A percentile compares a stretch with the other conserved stretches of the same genome.
Evolutionary conservation across 2,888 invertebrate species (phyloP).

Genomic region (Spilosoma lubricipeda): DNA sequence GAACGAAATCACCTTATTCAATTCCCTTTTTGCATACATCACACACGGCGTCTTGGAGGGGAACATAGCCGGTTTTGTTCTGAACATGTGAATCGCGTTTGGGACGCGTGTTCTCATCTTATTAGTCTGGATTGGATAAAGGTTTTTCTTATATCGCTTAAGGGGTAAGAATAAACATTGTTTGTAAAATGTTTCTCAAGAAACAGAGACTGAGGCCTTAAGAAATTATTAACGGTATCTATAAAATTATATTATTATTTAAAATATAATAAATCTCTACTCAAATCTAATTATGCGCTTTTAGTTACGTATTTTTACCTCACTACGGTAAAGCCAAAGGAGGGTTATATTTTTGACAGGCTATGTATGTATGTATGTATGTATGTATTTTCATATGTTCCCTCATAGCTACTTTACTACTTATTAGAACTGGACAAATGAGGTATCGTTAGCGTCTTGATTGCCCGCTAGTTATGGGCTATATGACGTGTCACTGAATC

Average conservation of each 20-base stretch:
- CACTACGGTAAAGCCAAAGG: too few species aligned
- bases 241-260: background rate
- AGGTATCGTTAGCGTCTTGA: too few species aligned
- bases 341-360: too few species aligned
- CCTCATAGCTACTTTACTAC: too few species aligned
- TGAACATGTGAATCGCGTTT: constrained; percentile 85
- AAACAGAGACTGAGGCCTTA: constrained; percentile 4
- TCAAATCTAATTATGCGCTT: background rate
- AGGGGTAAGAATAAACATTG: constrained; percentile 44
- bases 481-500: too few species aligned
- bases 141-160: constrained; percentile 76
- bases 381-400: too few species aligned
- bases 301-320: too few species aligned
- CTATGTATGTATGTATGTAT: too few species aligned
- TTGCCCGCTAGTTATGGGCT: too few species aligned
- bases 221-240: background rate
- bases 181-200: constrained; percentile 18
- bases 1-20: constrained; percentile 86
- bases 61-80: constrained; percentile 77
- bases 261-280: constrained; percentile 6
- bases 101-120: constrained; percentile 82
- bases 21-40: constrained; percentile 87
- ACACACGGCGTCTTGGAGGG: constrained; percentile 79
- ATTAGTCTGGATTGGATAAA: constrained; percentile 82
- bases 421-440: too few species aligned